A percentile compares a stretch with the other conserved stretches of the same genome.
These are phyloP conservation scores for Falcaria lacertinaria DNA, from an alignment of 2,888 invertebrate species.

Conservation along the genomic window DNA sequence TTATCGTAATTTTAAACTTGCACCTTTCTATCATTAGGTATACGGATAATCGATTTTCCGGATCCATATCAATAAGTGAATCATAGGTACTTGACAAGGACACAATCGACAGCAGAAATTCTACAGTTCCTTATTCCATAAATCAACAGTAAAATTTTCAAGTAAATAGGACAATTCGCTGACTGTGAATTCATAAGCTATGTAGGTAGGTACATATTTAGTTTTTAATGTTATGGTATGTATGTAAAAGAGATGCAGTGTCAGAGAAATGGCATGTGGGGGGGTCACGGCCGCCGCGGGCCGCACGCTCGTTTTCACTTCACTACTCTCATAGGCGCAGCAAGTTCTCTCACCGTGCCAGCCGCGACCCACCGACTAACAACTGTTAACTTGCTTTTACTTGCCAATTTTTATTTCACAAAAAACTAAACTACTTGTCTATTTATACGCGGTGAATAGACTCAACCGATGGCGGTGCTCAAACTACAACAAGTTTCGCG, in stretches of 20 bases:
- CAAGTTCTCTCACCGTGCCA: slow-evolving; percentile 12
- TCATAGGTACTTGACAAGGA: neutral
- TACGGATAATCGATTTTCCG: neutral
- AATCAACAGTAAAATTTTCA: neutral
- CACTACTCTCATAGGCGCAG: slow-evolving; percentile 27
- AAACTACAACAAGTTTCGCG: slow-evolving; percentile 22
- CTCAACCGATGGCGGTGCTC: slow-evolving; percentile 10
- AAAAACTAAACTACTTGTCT: slow-evolving; percentile 5
- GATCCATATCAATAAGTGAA: neutral
- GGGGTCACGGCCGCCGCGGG: slow-evolving; percentile 47
- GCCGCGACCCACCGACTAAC: slow-evolving; percentile 7
- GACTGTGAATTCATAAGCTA: neutral
- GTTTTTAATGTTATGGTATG: neutral
- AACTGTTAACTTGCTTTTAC: slow-evolving; percentile 19
- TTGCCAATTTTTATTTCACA: slow-evolving; percentile 16
- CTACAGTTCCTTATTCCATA: neutral
- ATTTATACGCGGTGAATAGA: neutral
- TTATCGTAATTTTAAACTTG: too few species aligned
- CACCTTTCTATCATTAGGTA: neutral
- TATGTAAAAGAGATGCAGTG: slow-evolving; percentile 19
- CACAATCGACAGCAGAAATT: neutral
- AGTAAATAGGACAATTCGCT: neutral
- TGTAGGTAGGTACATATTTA: neutral
- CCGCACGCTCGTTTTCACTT: slow-evolving; percentile 48
- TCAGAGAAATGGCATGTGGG: slow-evolving; percentile 41